Conservation (phyloP, 2,888 invertebrate species). For the Dasypolia templi region DNA sequence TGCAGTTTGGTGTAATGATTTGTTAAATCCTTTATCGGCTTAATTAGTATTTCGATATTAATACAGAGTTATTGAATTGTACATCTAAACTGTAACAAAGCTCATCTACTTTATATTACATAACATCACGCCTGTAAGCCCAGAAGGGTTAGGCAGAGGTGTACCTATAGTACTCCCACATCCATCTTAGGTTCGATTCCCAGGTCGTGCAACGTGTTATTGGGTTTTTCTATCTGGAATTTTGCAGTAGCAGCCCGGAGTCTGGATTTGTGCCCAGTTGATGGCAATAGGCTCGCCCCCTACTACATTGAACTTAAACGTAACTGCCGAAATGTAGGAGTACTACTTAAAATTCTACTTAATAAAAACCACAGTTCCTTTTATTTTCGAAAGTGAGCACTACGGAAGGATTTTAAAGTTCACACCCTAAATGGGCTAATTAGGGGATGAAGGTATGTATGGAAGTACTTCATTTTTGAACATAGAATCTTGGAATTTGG, state of each 20-base stretch:
- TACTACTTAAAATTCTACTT: background rate
- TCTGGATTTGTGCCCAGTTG: too few relatives aligned
- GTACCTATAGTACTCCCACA: too few relatives aligned
- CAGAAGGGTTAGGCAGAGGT: too few relatives aligned
- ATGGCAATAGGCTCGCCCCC: too few relatives aligned
- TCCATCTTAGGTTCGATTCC: too few relatives aligned
- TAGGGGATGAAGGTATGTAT: background rate
- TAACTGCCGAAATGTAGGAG: too few relatives aligned
- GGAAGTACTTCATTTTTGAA: background rate
- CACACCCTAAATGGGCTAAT: background rate
- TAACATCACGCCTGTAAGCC: too few relatives aligned
- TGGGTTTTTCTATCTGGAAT: too few relatives aligned
- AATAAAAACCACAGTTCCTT: background rate
- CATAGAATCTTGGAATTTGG: background rate
- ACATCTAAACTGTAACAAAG: background rate
- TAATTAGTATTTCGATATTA: background rate
- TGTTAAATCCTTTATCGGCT: background rate
- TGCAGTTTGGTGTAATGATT: slow-evolving; percentile 5
- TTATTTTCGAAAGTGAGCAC: background rate
- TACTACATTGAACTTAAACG: too few relatives aligned
- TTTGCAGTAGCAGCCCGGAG: too few relatives aligned
- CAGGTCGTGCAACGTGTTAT: too few relatives aligned
- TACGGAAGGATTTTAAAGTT: background rate
- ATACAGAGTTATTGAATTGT: background rate
- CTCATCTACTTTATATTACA: too few relatives aligned